A percentile compares a stretch with the other conserved stretches of the same genome.
phyloP scores from a whole-genome alignment of 2,888 invertebrate species.

The Hermodice carunculata region DNA sequence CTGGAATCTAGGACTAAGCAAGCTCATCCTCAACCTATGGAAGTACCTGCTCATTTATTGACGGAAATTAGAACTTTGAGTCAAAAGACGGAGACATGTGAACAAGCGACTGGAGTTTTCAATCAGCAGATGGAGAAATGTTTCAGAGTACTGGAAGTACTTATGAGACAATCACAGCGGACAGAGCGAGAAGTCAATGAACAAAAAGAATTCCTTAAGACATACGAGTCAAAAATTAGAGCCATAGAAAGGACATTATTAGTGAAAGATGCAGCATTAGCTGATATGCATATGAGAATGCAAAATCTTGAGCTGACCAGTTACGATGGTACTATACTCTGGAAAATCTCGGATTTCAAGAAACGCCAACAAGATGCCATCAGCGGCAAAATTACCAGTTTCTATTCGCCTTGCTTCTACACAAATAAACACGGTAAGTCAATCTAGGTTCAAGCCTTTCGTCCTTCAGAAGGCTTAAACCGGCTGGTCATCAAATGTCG shows the following conservation, averaged over 20 bases:
- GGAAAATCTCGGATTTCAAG: slow-evolving; percentile 62
- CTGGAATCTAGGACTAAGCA: no score
- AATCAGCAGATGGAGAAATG: background rate
- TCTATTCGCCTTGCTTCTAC: slow-evolving; percentile 64
- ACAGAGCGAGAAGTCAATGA: background rate
- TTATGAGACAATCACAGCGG: no score
- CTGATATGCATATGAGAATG: background rate
- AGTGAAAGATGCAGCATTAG: background rate
- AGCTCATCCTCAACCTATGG: no score
- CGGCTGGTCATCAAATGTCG: no score
- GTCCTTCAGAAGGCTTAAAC: no score
- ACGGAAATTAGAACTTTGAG: no score
- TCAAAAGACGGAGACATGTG: background rate
- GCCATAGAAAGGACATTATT: background rate
- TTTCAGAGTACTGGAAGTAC: background rate
- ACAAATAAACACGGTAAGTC: slow-evolving; percentile 54
- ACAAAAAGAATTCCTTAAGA: background rate
- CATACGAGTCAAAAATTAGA: background rate
- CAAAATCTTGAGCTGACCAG: slow-evolving; percentile 50
- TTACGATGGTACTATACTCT: slow-evolving; percentile 64
- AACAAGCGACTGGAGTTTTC: background rate
- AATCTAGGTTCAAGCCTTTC: no score
- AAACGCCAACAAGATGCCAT: slow-evolving; percentile 58
- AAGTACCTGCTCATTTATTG: no score
- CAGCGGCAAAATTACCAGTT: slow-evolving; percentile 54